Base-by-base conservation (phyloP, 2,888 invertebrate genomes). In the Liodrosophila aerea region DNA sequence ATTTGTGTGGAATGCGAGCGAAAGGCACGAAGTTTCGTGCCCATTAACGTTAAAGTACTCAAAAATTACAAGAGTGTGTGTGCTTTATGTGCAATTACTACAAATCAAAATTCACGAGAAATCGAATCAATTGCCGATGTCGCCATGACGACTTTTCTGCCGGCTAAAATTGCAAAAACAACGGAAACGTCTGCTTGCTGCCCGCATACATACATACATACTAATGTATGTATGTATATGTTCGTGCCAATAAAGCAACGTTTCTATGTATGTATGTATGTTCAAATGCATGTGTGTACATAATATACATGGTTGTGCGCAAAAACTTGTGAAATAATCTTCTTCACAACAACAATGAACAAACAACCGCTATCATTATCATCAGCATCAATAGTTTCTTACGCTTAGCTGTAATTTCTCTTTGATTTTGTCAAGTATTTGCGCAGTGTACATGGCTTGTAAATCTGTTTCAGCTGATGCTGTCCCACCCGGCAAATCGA, bases 251-350 rank as follows among this genome's bases (percentile, higher is more conserved):
- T n/a, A n/a, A n/a, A n/a, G n/a, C 27, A 44, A 22, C 36, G n/a
- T 47, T 51, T 49, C 45, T 11, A 9, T 37, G 16, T 53, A 7
- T 47, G 31, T 52, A 33, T 44, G 5, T 37, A 36, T 39, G 7
- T 37, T 27, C 8, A 11, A n/a, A 60, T 60, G 29, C 47, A 29
- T 27, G 13, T 37, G 39, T 31, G 52, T 22, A 22, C 22, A 30
- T 44, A 15, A 50, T 62, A 34, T 43, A 47, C 58, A 62, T 60
- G 43, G 67, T n/a, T 77, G 83, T 41, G 59, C 64, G 45, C 56
- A 71, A 59, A 71, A 78, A 77, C 43, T 78, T 64, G 77, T 85
- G 77, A 78, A 78, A 85, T 78, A 65, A 80, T 72, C 73, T 54
- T 60, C 51, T 41, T 64, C 44, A 59, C 30, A 53, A 46, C 36